These are phyloP conservation scores for Melospiza melodia DNA, from an alignment of 2,113 vertebrate species.

Conservation along the genomic window DNA sequence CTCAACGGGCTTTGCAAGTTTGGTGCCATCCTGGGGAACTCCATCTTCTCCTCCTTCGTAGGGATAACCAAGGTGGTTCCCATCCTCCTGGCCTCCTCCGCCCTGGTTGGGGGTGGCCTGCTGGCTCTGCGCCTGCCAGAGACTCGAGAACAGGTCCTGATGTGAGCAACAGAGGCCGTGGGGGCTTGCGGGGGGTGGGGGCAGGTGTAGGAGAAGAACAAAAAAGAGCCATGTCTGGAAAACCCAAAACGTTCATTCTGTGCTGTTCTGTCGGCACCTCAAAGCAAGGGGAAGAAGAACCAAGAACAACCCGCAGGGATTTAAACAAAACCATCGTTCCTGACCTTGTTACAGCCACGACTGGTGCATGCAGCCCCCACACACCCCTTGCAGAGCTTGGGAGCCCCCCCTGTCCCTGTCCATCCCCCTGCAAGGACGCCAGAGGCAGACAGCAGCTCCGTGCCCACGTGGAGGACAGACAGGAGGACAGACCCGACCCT, in stretches of 20 bases:
- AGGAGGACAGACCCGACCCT: neutral
- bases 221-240: neutral
- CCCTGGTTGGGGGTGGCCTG: constrained; percentile 90
- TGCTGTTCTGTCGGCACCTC: neutral
- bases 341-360: neutral
- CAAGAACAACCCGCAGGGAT: neutral
- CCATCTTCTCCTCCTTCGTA: constrained; percentile 94
- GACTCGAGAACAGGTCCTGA: constrained; percentile 92
- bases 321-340: constrained; percentile 5
- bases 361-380: constrained; percentile 38
- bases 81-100: constrained; percentile 91
- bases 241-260: neutral
- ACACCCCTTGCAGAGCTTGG: constrained; percentile 11
- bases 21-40: constrained; percentile 91
- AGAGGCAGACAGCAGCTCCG: rapidly evolving
- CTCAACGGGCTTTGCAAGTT: constrained; percentile 92
- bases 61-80: constrained; percentile 93
- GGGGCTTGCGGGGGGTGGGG: too few species aligned
- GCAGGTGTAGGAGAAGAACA: neutral
- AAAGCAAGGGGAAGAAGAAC: neutral
- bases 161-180: constrained; percentile 72
- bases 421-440: neutral
- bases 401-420: neutral
- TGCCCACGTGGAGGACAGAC: neutral
- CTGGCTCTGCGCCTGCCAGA: constrained; percentile 92